A percentile compares a stretch with the other conserved stretches of the same genome.
phyloP scores from a whole-genome alignment of 1,140 invertebrate genomes.

The Telenomus remus region DNA sequence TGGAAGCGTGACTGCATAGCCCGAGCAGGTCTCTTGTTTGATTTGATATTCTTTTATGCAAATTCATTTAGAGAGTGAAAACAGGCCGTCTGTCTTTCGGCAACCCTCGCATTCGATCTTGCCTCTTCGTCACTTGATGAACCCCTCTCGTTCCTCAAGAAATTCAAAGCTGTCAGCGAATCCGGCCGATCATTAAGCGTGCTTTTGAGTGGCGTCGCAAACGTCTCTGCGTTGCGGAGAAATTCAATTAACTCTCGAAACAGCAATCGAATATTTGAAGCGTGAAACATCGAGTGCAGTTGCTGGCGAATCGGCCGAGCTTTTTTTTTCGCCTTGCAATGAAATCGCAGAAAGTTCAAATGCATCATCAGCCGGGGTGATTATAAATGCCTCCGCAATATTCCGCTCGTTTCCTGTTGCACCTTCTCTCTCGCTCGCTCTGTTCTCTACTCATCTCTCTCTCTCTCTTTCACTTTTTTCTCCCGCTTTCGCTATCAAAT shows the following conservation, averaged over 20 bases:
- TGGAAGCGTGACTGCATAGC: slow-evolving; percentile 20
- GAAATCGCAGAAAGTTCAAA: slow-evolving; percentile 17
- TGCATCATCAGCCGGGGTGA: slow-evolving; percentile 35
- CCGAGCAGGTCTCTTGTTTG: slow-evolving; percentile 22
- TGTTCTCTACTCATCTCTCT: no score
- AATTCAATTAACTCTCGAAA: slow-evolving; percentile 59
- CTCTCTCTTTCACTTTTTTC: neutral
- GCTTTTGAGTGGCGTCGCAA: slow-evolving; percentile 42
- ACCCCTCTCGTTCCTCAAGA: slow-evolving; percentile 26
- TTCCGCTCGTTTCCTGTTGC: slow-evolving; percentile 6
- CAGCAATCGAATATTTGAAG: slow-evolving; percentile 55
- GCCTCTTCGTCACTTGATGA: neutral
- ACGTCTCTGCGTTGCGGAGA: slow-evolving; percentile 38
- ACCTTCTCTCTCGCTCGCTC: neutral
- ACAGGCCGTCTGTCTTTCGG: slow-evolving; percentile 7
- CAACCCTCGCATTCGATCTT: neutral
- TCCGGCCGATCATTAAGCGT: slow-evolving; percentile 54
- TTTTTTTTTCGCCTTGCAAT: slow-evolving; percentile 27
- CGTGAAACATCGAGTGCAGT: slow-evolving; percentile 56
- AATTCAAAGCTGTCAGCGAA: slow-evolving; percentile 54
- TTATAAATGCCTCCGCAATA: slow-evolving; percentile 35
- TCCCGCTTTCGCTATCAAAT: slow-evolving; percentile 16
- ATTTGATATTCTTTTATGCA: slow-evolving; percentile 37
- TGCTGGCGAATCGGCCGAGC: slow-evolving; percentile 17
- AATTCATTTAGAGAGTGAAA: slow-evolving; percentile 29